Conservation (phyloP, 2,113 vertebrate genomes). For the Ornithorhynchus anatinus region DNA sequence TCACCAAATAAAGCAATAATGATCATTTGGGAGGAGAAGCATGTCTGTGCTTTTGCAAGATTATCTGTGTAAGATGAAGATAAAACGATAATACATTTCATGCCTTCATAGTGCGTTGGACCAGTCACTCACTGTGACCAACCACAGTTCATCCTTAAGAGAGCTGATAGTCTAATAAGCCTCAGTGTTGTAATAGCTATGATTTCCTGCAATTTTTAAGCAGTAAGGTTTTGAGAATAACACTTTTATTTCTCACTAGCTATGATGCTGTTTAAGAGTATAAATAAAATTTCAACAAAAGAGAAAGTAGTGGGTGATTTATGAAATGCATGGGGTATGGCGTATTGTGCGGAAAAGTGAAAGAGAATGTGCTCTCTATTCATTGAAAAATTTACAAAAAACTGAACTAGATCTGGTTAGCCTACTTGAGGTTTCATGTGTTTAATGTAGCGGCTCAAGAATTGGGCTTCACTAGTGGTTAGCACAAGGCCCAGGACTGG, state of each 20-base stretch:
- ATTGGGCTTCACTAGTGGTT: too few species aligned
- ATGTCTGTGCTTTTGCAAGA: conserved; percentile 19
- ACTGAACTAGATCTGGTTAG: not conserved
- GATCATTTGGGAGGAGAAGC: conserved; percentile 64
- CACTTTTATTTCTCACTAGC: not conserved
- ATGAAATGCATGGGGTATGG: not conserved
- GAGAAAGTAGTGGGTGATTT: not conserved
- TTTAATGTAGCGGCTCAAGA: too few species aligned
- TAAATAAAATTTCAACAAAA: not conserved
- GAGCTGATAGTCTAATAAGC: not conserved
- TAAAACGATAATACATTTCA: not conserved
- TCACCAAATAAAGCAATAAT: conserved; percentile 73
- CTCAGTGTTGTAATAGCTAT: not conserved
- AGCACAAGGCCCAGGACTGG: too few species aligned
- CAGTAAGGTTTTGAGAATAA: not conserved
- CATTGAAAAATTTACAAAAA: not conserved
- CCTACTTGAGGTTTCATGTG: too few species aligned
- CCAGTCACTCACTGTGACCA: not conserved
- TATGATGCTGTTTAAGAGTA: not conserved
- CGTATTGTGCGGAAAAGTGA: too few species aligned
- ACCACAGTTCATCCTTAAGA: not conserved
- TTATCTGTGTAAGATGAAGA: not conserved
- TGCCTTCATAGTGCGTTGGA: not conserved
- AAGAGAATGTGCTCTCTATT: not conserved
- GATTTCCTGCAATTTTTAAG: not conserved